Conservation (phyloP, 2,888 invertebrate species). For the Trisateles emortualis region DNA sequence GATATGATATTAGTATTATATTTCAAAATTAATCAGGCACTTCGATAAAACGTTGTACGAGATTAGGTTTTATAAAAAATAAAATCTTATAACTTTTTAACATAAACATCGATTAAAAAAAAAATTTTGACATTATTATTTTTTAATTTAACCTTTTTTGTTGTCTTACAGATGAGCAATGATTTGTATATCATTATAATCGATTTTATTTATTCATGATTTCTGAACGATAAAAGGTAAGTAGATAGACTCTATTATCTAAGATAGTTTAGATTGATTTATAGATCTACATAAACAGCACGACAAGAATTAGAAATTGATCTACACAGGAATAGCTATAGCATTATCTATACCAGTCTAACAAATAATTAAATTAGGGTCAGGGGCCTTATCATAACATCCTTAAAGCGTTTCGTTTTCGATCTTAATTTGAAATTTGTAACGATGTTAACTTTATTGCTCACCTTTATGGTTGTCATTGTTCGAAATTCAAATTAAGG, state of each 20-base stretch:
- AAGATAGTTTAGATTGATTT: slow-evolving; percentile 47
- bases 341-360: slow-evolving; percentile 37
- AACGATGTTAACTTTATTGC: too few species aligned
- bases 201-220: slow-evolving; percentile 15
- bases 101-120: too few species aligned
- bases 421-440: too few species aligned
- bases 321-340: slow-evolving; percentile 50
- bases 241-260: slow-evolving; percentile 35
- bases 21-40: slow-evolving; percentile 58
- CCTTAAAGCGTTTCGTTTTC: too few species aligned
- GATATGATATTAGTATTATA: slow-evolving; percentile 61
- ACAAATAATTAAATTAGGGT: slow-evolving; percentile 18
- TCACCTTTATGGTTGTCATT: too few species aligned
- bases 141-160: neutral
- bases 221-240: slow-evolving; percentile 26
- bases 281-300: slow-evolving; percentile 55
- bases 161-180: slow-evolving; percentile 13
- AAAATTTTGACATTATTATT: too few species aligned
- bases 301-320: slow-evolving; percentile 48
- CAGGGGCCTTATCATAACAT: too few species aligned
- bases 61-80: slow-evolving; percentile 9
- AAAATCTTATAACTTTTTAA: neutral
- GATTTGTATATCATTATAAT: slow-evolving; percentile 14
- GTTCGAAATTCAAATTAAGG: too few species aligned
- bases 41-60: slow-evolving; percentile 39